Percentiles rank a stretch among this genome's conserved stretches.
Evolutionary conservation across 2,888 invertebrate species (phyloP).

Genomic region (Cerastoderma edule): DNA sequence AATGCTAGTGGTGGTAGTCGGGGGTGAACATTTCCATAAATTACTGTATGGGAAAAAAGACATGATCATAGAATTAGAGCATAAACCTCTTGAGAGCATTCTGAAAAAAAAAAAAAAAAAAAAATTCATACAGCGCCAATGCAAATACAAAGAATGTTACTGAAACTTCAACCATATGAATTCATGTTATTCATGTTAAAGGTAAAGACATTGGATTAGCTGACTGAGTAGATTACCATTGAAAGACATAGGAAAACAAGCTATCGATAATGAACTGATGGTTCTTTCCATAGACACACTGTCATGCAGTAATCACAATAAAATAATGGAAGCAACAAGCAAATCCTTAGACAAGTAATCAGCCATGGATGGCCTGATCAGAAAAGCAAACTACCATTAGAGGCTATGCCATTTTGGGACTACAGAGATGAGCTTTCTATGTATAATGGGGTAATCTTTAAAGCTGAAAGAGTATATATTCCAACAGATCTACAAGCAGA

Average conservation of each 20-base stretch:
- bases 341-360: slow-evolving; percentile 16
- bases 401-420: slow-evolving; percentile 33
- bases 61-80: slow-evolving; percentile 41
- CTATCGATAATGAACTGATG: slow-evolving; percentile 34
- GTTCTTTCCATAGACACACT: slow-evolving; percentile 21
- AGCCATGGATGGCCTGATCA: slow-evolving; percentile 40
- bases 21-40: slow-evolving; percentile 46
- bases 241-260: slow-evolving; percentile 28
- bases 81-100: slow-evolving; percentile 53
- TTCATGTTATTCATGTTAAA: slow-evolving; percentile 48
- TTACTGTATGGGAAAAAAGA: slow-evolving; percentile 44
- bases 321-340: slow-evolving; percentile 31
- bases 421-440: slow-evolving; percentile 46
- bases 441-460: slow-evolving; percentile 42
- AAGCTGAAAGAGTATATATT: slow-evolving; percentile 33
- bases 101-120: slow-evolving; percentile 45
- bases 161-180: slow-evolving; percentile 41
- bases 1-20: slow-evolving; percentile 46
- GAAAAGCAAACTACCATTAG: slow-evolving; percentile 26
- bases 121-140: slow-evolving; percentile 37
- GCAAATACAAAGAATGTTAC: slow-evolving; percentile 32
- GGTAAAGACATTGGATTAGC: slow-evolving; percentile 44
- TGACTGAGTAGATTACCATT: slow-evolving; percentile 31
- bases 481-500: slow-evolving; percentile 28
- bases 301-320: slow-evolving; percentile 28